These are phyloP conservation scores for Mareca strepera DNA, from an alignment of 2,797 vertebrate genomes.

Conservation along the genomic window DNA sequence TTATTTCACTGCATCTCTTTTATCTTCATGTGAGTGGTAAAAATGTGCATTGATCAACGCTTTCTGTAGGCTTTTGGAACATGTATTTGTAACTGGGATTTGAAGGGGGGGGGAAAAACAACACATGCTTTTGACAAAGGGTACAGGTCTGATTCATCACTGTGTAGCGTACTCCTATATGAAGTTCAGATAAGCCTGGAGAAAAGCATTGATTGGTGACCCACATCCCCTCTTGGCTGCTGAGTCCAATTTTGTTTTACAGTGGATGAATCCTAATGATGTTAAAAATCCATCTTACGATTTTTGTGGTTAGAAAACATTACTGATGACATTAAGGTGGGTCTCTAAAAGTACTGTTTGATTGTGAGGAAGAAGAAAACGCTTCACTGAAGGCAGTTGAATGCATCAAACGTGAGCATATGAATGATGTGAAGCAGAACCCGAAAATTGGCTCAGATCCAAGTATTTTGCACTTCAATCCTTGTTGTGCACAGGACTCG, in stretches of 20 bases:
- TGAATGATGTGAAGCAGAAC: not conserved
- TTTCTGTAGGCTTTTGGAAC: not conserved
- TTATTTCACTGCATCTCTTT: not conserved
- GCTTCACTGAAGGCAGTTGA: not conserved
- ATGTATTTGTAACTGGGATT: not conserved
- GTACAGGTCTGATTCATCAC: not conserved
- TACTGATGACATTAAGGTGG: conserved; percentile 6
- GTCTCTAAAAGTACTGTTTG: conserved; percentile 16
- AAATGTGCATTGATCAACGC: not conserved
- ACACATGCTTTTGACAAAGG: not conserved
- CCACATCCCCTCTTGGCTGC: conserved; percentile 22
- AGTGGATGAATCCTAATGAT: not conserved
- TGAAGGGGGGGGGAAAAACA: not conserved
- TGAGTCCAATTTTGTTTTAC: conserved; percentile 28
- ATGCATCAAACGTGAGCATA: not conserved
- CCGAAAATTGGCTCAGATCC: not conserved
- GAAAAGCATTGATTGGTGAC: not conserved
- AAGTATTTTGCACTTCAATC: not conserved
- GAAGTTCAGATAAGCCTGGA: not conserved
- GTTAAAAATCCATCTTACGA: conserved; percentile 10
- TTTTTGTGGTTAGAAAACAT: conserved; percentile 6
- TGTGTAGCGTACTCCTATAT: not conserved
- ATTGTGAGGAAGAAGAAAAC: not conserved
- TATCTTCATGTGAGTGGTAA: not conserved
- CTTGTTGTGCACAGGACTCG: not conserved